Conservation (phyloP, 2,888 invertebrate species). For the Leptinotarsa tumamoca region DNA sequence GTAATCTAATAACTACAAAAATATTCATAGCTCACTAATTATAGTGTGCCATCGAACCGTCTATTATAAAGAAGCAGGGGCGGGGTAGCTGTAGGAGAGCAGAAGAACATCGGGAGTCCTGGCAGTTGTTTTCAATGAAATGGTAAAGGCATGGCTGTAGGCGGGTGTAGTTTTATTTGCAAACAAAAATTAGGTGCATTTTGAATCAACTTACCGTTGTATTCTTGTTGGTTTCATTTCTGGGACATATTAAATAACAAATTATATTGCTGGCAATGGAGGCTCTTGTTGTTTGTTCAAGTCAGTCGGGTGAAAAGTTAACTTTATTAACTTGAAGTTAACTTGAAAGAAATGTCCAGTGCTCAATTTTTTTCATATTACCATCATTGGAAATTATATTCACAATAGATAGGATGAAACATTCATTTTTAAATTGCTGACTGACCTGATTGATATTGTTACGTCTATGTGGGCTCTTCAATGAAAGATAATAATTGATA, state of each 20-base stretch:
- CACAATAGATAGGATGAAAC: no score
- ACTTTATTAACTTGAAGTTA: no score
- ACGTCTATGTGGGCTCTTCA: no score
- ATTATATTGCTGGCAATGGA: not conserved
- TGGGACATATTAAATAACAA: not conserved
- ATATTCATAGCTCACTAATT: conserved; percentile 64
- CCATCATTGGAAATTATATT: no score
- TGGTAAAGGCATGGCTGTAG: conserved; percentile 33
- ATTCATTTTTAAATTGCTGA: no score
- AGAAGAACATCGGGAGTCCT: conserved; percentile 41
- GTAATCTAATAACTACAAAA: conserved; percentile 52
- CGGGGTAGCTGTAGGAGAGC: conserved; percentile 52
- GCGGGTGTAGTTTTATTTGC: conserved; percentile 9
- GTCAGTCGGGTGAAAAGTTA: no score
- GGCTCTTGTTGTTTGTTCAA: no score
- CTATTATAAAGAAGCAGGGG: conserved; percentile 66
- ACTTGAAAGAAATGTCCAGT: no score
- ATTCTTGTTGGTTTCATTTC: not conserved
- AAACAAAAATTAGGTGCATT: conserved; percentile 6
- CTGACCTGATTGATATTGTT: no score
- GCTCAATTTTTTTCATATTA: no score
- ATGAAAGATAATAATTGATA: no score
- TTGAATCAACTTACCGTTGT: not conserved
- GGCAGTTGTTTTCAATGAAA: conserved; percentile 40
- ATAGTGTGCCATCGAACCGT: conserved; percentile 62